Conservation (phyloP, 2,797 vertebrate genomes). For the Takifugu rubripes region DNA sequence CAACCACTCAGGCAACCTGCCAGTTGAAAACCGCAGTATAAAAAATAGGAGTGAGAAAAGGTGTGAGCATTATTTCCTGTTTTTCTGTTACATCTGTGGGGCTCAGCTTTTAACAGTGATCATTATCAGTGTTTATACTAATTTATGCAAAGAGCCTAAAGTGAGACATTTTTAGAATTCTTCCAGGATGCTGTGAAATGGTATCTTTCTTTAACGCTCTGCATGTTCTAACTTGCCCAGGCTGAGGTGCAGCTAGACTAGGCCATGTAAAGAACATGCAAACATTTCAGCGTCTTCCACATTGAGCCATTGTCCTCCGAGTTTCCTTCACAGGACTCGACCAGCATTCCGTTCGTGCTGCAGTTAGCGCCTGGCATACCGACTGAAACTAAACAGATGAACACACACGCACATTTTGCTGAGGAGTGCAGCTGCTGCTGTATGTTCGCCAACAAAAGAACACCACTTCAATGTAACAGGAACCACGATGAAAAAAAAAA, state of each 20-base stretch:
- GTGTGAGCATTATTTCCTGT: conserved; percentile 65
- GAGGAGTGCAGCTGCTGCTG: conserved; percentile 69
- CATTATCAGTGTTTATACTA: too few relatives aligned
- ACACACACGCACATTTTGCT: conserved; percentile 4
- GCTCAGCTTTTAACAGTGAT: not conserved
- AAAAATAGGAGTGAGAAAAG: conserved; percentile 21
- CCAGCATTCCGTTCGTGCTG: conserved; percentile 59
- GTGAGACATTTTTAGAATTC: not conserved
- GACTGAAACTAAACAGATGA: conserved; percentile 33
- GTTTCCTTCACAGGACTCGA: conserved; percentile 38
- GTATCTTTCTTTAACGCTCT: conserved; percentile 4
- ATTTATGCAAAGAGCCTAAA: too few relatives aligned
- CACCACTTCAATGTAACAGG: conserved; percentile 49
- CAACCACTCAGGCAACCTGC: conserved; percentile 35
- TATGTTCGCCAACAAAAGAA: conserved; percentile 61
- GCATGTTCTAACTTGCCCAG: not conserved
- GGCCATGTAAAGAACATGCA: conserved; percentile 46
- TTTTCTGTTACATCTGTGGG: conserved; percentile 45
- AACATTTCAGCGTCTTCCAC: conserved; percentile 41
- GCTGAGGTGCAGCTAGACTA: not conserved
- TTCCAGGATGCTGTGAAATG: not conserved
- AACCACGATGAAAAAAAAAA: conserved; percentile 28
- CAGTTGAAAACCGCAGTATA: conserved; percentile 45
- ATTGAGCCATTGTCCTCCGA: conserved; percentile 42
- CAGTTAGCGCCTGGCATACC: conserved; percentile 48